These are phyloP conservation scores for Buphagus erythrorhynchus DNA, from an alignment of 2,797 vertebrate genomes.

Conservation along the genomic window DNA sequence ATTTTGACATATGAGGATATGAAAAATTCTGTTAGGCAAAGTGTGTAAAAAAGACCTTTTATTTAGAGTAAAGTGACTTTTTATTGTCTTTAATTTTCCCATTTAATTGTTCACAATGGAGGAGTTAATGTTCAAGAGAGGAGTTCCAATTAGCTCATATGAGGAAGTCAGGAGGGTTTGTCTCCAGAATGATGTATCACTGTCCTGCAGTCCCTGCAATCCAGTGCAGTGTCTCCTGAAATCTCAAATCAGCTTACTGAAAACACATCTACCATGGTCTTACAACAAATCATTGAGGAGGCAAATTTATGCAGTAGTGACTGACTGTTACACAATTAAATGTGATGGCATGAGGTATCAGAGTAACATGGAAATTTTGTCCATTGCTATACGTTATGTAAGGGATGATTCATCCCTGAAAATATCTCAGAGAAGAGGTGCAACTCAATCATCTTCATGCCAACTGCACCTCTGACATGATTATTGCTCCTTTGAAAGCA, in stretches of 20 bases:
- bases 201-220: not conserved
- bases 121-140: constrained; percentile 9
- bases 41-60: constrained; percentile 3
- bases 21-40: constrained; percentile 4
- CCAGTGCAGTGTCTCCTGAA: not conserved
- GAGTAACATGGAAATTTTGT: constrained; percentile 39
- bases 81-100: constrained; percentile 4
- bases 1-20: not conserved
- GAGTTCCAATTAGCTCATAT: not conserved
- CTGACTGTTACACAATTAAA: constrained; percentile 65
- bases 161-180: not conserved
- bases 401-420: constrained; percentile 61
- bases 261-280: not conserved
- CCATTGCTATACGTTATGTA: constrained; percentile 40
- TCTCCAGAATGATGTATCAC: not conserved
- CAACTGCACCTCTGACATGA: constrained; percentile 67
- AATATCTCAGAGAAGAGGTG: constrained; percentile 51
- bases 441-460: constrained; percentile 70
- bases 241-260: not conserved
- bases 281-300: constrained; percentile 34
- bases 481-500: constrained; percentile 65
- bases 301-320: constrained; percentile 49
- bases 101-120: constrained; percentile 18
- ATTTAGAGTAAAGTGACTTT: constrained; percentile 40
- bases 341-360: constrained; percentile 50